Evolutionary conservation across 1,140 invertebrate species (phyloP), one percentile per base, ranked within the genome.

Genomic region (Drosophila carrolli): DNA sequence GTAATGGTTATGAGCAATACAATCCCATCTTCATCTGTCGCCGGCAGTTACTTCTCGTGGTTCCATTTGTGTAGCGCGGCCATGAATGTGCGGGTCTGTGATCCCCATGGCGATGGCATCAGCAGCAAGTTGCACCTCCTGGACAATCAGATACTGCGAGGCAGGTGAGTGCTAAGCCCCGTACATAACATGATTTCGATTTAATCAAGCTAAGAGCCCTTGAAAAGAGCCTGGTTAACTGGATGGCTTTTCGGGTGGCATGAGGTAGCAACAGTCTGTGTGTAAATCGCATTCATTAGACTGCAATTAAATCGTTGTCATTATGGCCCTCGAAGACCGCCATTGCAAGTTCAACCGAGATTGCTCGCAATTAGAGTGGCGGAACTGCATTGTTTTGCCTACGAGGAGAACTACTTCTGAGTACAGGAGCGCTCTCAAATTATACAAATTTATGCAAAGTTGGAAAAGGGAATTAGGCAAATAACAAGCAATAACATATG

Each of bases 41-140:
- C 65, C 89, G 91, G 19, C 84, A 95, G 95, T 40, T 95, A 95
- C 81, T 95, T 95, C 83, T 94, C 94, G 55, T 92, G 94, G 72
- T 95, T 95, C 88, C 93, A 94, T 74, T 93, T 94, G 86, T 95
- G 95, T 76, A 93, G 92, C 4, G 94, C 94, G 54, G 94, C 94
- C 11, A 86, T 93, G 6, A 93, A 94, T 75, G 95, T 95, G 7
- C 78, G 94, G 16, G 92, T 93, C 32, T 95, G 95, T 80, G 82
- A 93, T 60, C 95, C 95, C 1, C 93, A 93, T 81, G 94, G 94
- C 13, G 95, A 95, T 86, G 95, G 95, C 35, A 95, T 95, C 60
- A 94, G 94, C 53, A 94, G 93, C 66, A 92, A 93, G 14, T 90
- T 94, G 65, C 94, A 95, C 90, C 88, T 95, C 14, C 83, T 95